Evolutionary conservation across 2,888 invertebrate species (phyloP).

Genomic region (Sialis fuliginosa): DNA sequence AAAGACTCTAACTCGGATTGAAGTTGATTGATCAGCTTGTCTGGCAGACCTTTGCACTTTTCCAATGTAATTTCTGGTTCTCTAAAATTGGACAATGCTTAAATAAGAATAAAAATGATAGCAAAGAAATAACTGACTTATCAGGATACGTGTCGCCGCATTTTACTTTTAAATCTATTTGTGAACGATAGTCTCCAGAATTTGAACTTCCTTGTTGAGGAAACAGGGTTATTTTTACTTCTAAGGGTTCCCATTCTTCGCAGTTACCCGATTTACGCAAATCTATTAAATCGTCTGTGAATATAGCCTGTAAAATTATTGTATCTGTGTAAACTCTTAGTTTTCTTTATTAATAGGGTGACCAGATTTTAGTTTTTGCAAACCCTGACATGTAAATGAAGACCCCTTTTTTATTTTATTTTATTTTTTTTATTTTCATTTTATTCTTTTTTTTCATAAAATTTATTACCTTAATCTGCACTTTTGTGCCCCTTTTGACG

Average conservation of each 20-base stretch:
- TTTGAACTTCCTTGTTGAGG: conserved; percentile 63
- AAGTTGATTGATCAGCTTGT: conserved; percentile 43
- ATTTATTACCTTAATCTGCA: too few relatives aligned
- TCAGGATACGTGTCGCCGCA: conserved; percentile 68
- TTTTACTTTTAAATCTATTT: conserved; percentile 55
- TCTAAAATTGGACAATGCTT: conserved; percentile 18
- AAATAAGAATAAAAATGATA: neutral
- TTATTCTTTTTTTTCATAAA: too few relatives aligned
- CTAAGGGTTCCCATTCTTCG: conserved; percentile 55
- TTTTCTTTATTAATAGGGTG: too few relatives aligned
- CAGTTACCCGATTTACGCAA: conserved; percentile 37
- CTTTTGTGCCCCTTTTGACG: too few relatives aligned
- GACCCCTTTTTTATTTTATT: too few relatives aligned
- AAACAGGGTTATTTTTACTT: conserved; percentile 51
- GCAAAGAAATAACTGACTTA: conserved; percentile 30
- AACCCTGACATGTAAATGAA: too few relatives aligned
- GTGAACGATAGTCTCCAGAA: conserved; percentile 44
- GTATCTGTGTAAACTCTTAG: too few relatives aligned
- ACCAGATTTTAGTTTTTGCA: too few relatives aligned
- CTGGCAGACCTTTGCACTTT: conserved; percentile 65
- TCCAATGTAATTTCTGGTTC: conserved; percentile 50
- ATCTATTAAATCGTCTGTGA: conserved; percentile 50
- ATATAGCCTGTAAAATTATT: conserved; percentile 45
- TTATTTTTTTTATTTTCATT: too few relatives aligned
- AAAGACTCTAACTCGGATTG: conserved; percentile 38